Conservation (phyloP, 2,113 vertebrate genomes). For the Astatoreochromis straeleni region DNA sequence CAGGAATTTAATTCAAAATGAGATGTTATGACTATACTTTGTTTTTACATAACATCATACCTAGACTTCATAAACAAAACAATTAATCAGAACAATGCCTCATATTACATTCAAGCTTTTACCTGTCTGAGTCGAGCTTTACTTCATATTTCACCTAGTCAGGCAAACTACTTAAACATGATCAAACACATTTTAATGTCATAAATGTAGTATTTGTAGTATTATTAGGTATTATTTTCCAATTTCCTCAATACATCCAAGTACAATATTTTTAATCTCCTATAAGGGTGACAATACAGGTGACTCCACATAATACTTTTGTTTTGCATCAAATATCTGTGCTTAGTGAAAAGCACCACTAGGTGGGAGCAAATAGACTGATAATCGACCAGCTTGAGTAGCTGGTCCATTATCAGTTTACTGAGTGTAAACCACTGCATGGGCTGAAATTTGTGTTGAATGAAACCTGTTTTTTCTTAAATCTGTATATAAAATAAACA, state of each 20-base stretch:
- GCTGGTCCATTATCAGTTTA: too few species aligned
- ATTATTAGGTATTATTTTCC: neutral
- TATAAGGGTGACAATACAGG: neutral
- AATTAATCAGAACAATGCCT: neutral
- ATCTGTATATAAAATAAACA: neutral
- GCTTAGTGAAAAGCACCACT: slow-evolving; percentile 17
- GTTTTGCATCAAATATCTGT: neutral
- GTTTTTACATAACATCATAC: neutral
- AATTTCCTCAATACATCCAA: neutral
- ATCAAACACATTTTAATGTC: neutral
- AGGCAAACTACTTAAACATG: neutral
- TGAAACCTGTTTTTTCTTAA: neutral
- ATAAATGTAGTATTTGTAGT: neutral
- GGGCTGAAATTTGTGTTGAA: neutral
- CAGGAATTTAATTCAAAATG: neutral
- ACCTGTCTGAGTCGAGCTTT: neutral
- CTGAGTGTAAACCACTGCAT: too few species aligned
- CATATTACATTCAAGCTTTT: neutral
- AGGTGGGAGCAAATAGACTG: slow-evolving; percentile 51
- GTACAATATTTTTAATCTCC: neutral
- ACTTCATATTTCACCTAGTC: neutral
- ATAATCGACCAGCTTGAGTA: neutral
- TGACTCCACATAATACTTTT: neutral
- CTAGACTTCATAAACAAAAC: neutral
- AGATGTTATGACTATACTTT: neutral